Percentiles rank a stretch among this genome's conserved stretches.
Conservation (phyloP, 2,113 vertebrate species). For the Melanocharis versteri region DNA sequence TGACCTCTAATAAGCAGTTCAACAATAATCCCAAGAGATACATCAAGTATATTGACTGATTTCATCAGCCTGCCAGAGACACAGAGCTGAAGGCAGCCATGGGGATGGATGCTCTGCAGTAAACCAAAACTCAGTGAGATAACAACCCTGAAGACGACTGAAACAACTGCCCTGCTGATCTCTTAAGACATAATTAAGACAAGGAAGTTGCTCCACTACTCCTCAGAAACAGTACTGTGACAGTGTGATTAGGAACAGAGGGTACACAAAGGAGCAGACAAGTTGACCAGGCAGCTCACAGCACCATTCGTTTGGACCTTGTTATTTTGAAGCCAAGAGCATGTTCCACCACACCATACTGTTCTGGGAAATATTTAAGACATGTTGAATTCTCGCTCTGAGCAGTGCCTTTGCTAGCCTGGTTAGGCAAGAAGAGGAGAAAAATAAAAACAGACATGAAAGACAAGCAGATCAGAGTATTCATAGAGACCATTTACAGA, state of each 20-base stretch:
- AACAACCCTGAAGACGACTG: neutral
- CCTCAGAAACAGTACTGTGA: neutral
- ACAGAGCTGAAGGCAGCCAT: neutral
- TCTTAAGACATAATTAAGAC: neutral
- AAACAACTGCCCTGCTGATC: neutral
- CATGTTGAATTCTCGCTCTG: neutral
- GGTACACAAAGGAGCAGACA: neutral
- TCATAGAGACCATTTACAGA: neutral
- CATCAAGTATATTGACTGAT: neutral
- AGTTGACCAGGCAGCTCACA: neutral
- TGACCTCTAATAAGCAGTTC: neutral
- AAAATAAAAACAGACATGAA: neutral
- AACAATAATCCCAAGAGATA: neutral
- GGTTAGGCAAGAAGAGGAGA: neutral
- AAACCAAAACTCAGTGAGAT: neutral
- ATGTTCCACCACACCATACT: neutral
- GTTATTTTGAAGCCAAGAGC: neutral
- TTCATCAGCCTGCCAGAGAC: neutral
- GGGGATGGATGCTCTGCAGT: neutral
- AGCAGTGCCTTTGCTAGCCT: neutral
- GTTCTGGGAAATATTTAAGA: neutral
- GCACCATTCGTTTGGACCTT: neutral
- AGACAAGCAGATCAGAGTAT: neutral
- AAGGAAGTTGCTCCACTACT: neutral
- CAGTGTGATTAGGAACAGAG: neutral